A percentile compares a stretch with the other conserved stretches of the same genome.
phyloP scores from a whole-genome alignment of 1,140 invertebrate species.

The Brachystomella parvula region DNA sequence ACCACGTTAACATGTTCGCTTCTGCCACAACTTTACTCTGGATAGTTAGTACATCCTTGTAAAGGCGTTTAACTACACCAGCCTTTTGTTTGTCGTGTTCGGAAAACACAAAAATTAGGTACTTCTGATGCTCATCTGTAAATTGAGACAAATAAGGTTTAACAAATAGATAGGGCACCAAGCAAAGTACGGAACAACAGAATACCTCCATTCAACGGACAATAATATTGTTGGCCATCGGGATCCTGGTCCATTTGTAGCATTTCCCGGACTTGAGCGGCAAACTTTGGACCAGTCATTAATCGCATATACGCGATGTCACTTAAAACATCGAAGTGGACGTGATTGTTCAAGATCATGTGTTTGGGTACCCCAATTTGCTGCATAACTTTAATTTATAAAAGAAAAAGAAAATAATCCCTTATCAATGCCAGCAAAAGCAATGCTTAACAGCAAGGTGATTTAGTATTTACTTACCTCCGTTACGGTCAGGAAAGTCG shows the following conservation, averaged over 20 bases:
- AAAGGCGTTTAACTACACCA: not conserved
- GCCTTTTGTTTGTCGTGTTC: not conserved
- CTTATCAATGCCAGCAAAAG: too few species aligned
- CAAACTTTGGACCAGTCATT: slow-evolving; percentile 27
- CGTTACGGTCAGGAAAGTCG: too few species aligned
- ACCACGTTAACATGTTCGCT: too few species aligned
- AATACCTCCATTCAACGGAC: slow-evolving; percentile 6
- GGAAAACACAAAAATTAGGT: not conserved
- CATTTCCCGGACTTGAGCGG: not conserved
- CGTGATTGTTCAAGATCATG: not conserved
- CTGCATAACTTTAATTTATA: too few species aligned
- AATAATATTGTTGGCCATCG: not conserved
- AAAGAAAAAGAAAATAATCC: too few species aligned
- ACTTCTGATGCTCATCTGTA: too few species aligned
- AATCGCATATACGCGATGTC: not conserved
- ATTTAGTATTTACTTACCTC: too few species aligned
- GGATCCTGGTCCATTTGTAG: slow-evolving; percentile 4
- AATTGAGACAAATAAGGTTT: too few species aligned
- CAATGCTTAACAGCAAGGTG: too few species aligned
- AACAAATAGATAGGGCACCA: too few species aligned
- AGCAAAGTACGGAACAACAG: too few species aligned
- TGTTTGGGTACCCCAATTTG: slow-evolving; percentile 3
- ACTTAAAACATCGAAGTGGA: not conserved
- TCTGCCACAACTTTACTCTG: too few species aligned
- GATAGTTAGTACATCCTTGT: not conserved